Percentiles rank a stretch among this genome's conserved stretches.
phyloP scores from a whole-genome alignment of 2,797 vertebrate genomes.

The Myripristis murdjan region DNA sequence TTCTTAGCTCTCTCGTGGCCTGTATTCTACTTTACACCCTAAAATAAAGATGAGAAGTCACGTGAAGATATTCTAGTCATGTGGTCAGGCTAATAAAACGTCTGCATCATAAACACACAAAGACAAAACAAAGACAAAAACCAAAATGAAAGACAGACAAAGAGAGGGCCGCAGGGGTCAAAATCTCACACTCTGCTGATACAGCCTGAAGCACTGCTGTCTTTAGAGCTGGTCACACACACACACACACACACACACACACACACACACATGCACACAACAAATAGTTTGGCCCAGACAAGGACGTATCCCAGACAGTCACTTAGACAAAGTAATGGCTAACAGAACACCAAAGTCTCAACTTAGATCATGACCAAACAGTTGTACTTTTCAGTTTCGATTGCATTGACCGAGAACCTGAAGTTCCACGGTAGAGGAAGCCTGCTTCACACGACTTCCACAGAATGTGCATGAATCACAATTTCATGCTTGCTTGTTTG shows the following conservation, averaged over 20 bases:
- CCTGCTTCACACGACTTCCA: not conserved
- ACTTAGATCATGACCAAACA: not conserved
- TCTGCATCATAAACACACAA: constrained; percentile 61
- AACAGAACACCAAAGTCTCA: constrained; percentile 8
- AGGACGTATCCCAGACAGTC: constrained; percentile 37
- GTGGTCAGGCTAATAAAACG: constrained; percentile 36
- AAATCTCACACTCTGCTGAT: constrained; percentile 76
- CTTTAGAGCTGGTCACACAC: constrained; percentile 35
- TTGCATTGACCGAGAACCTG: not conserved
- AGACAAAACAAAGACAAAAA: too few relatives aligned
- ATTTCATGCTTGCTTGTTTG: not conserved
- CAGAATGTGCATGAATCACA: not conserved
- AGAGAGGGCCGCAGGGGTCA: constrained; percentile 48
- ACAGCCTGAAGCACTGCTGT: constrained; percentile 62
- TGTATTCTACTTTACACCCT: constrained; percentile 16
- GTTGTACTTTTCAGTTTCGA: not conserved
- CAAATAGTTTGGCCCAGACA: constrained; percentile 9
- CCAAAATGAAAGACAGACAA: constrained; percentile 42
- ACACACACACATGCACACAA: constrained; percentile 13
- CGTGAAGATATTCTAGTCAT: not conserved
- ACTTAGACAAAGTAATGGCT: constrained; percentile 14
- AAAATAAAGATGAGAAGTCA: constrained; percentile 28
- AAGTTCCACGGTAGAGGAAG: not conserved
- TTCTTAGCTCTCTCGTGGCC: constrained; percentile 42
- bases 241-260: constrained; percentile 35